Base-by-base conservation (phyloP, 2,888 invertebrate genomes). In the Oxycera nigricornis region DNA sequence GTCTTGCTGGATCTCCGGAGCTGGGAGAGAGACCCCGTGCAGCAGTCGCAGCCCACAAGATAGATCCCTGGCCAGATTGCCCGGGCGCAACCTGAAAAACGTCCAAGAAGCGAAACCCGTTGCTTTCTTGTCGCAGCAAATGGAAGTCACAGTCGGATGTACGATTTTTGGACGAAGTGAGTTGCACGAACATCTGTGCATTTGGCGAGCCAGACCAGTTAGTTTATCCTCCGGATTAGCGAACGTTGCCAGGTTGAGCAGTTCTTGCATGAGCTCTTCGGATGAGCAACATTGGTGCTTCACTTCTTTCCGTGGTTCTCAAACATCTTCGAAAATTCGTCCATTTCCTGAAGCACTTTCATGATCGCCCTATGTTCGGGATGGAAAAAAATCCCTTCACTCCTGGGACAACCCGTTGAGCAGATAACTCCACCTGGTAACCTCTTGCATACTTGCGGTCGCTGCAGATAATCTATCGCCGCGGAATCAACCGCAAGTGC, bases 131-230 rank as follows among this genome's bases (percentile, higher is more conserved):
- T 55, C 14, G 46, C n/a, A n/a, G 11, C 30, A 55, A 55, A 41
- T 41, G 24, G 20, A 70, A 70, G 52, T 55, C 35, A 55, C 70
- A 70, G 31, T 70, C 55, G 22, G 31, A 70, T 52, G 52, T 31
- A 24, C 22, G 31, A 24, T 55, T 20, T 70, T 7, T 17, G 20
- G 11, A 30, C 22, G 52, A 31, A 68, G 52, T 68, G 41, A 41
- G 17, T 17, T 20, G 46, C 67, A 50, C 30, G 55, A 70, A 70
- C 70, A 70, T 70, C 70, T 70, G 70, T 70, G 70, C 70, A 22
- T 24, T 50, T 46, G 28, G 50, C 46, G 28, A 31, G 26, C 31
- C 61, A 28, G 61, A 61, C n/a, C 6, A 6, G 31, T 31, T 17
- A 31, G 3, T 61, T n/a, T 14, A 26, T 17, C n/a, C 2, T 26